phyloP scores from a whole-genome alignment of 2,113 vertebrate species.

The Capreolus pygargus region DNA sequence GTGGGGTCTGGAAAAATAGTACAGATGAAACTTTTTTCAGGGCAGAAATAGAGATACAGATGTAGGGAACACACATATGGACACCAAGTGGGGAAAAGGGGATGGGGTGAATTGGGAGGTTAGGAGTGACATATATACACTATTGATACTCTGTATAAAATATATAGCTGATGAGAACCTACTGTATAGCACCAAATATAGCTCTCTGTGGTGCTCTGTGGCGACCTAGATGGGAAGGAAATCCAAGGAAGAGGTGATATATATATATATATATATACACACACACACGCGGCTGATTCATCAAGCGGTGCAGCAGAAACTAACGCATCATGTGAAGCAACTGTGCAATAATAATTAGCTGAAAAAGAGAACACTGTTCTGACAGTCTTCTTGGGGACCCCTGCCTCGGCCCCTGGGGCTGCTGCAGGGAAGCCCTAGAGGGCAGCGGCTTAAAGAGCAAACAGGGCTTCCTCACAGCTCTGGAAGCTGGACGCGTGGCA shows the following conservation, averaged over 20 bases:
- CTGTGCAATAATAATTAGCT: neutral
- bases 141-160: neutral
- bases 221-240: neutral
- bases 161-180: neutral
- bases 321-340: neutral
- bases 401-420: neutral
- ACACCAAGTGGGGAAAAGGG: neutral
- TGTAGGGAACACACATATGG: accelerated
- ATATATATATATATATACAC: accelerated
- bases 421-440: neutral
- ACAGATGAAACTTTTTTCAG: neutral
- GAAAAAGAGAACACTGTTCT: neutral
- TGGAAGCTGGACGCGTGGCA: accelerated
- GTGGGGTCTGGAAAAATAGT: neutral
- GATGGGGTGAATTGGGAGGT: neutral
- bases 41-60: neutral
- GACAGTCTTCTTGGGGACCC: accelerated
- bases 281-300: neutral
- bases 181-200: neutral
- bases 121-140: accelerated
- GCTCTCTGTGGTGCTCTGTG: neutral
- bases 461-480: neutral
- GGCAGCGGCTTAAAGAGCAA: accelerated
- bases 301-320: accelerated
- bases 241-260: neutral